Base-by-base conservation (phyloP, 2,113 vertebrate genomes). In the Serilophus lunatus region DNA sequence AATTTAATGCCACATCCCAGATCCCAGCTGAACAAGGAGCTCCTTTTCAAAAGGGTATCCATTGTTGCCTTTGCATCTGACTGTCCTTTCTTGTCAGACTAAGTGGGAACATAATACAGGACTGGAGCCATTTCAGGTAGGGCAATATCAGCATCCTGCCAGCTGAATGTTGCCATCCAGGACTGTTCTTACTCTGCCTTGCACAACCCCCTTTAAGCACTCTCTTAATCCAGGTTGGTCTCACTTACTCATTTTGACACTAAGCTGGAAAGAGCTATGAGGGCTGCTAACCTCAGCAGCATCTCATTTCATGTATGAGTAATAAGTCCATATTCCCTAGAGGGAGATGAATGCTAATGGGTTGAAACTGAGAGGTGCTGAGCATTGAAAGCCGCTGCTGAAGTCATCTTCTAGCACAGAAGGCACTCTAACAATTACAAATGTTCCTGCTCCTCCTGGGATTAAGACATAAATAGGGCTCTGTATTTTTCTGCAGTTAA, bases 341-440 rank as follows among this genome's bases (percentile, higher is more conserved):
- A 80, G 78, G 45, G 29, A 93, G 33, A 85, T 85, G 57, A 75
- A 93, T 82, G 50, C 26, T 93, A 94, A 95, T 93, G 81, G 54
- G 26, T 92, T 76, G 78, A 92, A 96, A 85, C 78, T 69, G 74
- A 87, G 96, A 92, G 78, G 56, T 66, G 63, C 63, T 85, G 74
- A 90, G 91, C 74, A 80, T 91, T 95, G 91, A 89, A 91, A 92
- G 54, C 45, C 24, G 76, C 50, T 91, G 45, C 61, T 85, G 78
- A 84, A 95, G 56, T 80, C 56, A 65, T 79, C 81, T 89, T 51
- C 61, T 40, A 42, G 69, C n/a, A 61, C 42, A 85, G 66, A 85
- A 91, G 28, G n/a, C 61, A 79, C 35, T 59, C 53, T 54, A 64
- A 54, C 50, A 79, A 54, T 85, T 91, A 85, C 1, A 4, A 63